Evolutionary conservation across 2,888 invertebrate species (phyloP), one percentile per base, ranked within the genome.

Genomic region (Clunio marinus): DNA sequence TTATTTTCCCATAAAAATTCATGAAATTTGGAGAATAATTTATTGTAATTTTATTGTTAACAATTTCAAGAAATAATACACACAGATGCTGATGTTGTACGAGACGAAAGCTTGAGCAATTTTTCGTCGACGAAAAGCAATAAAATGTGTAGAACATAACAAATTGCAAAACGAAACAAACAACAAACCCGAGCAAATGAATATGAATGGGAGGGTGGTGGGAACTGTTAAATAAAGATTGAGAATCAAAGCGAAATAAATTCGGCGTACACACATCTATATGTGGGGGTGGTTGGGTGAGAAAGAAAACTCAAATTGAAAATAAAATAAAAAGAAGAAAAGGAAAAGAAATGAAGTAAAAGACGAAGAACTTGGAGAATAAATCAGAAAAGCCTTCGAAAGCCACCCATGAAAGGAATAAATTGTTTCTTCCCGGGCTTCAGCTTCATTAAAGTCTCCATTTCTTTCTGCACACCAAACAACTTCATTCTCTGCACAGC

Each of bases 1-100:
- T 60, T 60, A 35, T 60, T 28, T 46, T n/a, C n/a, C 63, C 37
- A 63, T 63, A 63, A 45, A 63, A 63, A 63, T 63, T 63, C 63
- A 63, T 63, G 63, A 63, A 45, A 24, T 63, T 41, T 20, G 2
- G 45, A 17, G 63, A 63, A 63, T 63, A 63, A 63, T 63, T 63
- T 63, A 63, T 63, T 27, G 20, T n/a, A 25, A n/a, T 45, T 63
- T 46, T 63, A 46, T 63, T 46, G 63, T 24, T 25, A 22, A 22
- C 45, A 59, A 57, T 57, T 55, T 57, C n/a, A 20, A 51, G 51
- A 3, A 41, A 41, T n/a, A n/a, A 32, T 4, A 7, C 41, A 7
- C 41, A 13, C n/a, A 15, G 22, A 17, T 5, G 20, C 51, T 17
- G 3, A 24, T 17, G 20, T 22, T 15, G 27, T 2, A 27, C 5